A percentile compares a stretch with the other conserved stretches of the same genome.
Evolutionary conservation across 2,888 invertebrate species (phyloP).

Genomic region (Epiblema foenella): DNA sequence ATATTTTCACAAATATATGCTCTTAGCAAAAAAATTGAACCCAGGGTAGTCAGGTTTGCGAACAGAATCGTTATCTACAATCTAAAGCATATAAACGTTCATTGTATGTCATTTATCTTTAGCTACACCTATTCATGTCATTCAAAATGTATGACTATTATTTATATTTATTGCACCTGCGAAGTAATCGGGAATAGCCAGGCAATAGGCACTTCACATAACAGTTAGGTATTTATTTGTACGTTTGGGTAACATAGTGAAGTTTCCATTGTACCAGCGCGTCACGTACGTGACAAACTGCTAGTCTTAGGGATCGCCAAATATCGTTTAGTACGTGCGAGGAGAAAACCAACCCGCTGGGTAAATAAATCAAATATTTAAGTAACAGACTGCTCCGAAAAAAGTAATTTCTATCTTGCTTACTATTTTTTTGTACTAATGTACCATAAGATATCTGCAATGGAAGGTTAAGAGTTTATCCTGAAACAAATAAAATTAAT

Average conservation of each 20-base stretch:
- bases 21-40: no score
- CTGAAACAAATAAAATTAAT: conserved; percentile 14
- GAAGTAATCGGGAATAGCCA: conserved; percentile 3
- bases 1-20: no score
- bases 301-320: conserved; percentile 84
- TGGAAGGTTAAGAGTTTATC: neutral
- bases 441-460: neutral
- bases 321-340: conserved; percentile 85
- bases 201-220: conserved; percentile 56
- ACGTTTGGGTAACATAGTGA: conserved; percentile 75
- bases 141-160: neutral
- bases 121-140: neutral
- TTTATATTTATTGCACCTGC: neutral
- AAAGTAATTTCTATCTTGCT: conserved; percentile 62
- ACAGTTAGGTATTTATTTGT: conserved; percentile 79
- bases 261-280: conserved; percentile 79
- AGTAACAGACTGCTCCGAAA: conserved; percentile 76
- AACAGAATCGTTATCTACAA: no score
- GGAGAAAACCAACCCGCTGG: conserved; percentile 78
- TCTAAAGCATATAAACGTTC: no score
- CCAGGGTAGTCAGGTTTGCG: no score
- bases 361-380: conserved; percentile 83
- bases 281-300: conserved; percentile 84
- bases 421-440: conserved; percentile 55
- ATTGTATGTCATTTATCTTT: neutral